A percentile compares a stretch with the other conserved stretches of the same genome.
Conservation (phyloP, 2,113 vertebrate genomes). For the Boleophthalmus pectinirostris region DNA sequence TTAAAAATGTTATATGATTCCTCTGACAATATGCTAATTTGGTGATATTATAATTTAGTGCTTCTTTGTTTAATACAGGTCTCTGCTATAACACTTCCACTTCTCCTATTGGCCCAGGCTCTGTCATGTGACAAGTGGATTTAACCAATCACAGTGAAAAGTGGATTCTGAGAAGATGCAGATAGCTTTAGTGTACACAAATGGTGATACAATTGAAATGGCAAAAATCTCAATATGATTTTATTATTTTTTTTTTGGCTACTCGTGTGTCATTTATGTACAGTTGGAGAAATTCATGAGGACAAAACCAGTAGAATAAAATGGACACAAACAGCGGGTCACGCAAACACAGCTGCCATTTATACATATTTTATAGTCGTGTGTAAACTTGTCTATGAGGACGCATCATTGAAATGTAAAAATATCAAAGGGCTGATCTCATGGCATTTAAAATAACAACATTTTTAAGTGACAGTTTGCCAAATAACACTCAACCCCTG, state of each 20-base stretch:
- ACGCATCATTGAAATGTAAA: constrained; percentile 3
- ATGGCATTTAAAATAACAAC: neutral
- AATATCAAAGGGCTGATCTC: neutral
- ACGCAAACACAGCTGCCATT: constrained; percentile 1
- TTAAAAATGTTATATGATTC: neutral
- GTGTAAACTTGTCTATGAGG: neutral
- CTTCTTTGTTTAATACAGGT: too few relatives aligned
- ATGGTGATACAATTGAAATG: too few relatives aligned
- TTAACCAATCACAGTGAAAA: neutral
- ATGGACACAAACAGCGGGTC: neutral
- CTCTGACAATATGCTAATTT: neutral
- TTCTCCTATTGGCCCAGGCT: neutral
- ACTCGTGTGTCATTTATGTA: neutral
- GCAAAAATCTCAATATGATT: too few relatives aligned
- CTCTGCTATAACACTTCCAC: too few relatives aligned
- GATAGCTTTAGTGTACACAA: too few relatives aligned
- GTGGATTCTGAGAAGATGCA: neutral
- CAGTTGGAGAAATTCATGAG: neutral
- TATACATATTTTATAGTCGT: neutral
- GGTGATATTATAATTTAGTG: neutral
- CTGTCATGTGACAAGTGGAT: too few relatives aligned
- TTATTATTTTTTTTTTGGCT: too few relatives aligned
- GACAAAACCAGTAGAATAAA: neutral
- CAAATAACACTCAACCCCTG: neutral
- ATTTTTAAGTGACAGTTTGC: neutral